Evolutionary conservation across 2,113 vertebrate species (phyloP).

Genomic region (Halcyon malimbica): DNA sequence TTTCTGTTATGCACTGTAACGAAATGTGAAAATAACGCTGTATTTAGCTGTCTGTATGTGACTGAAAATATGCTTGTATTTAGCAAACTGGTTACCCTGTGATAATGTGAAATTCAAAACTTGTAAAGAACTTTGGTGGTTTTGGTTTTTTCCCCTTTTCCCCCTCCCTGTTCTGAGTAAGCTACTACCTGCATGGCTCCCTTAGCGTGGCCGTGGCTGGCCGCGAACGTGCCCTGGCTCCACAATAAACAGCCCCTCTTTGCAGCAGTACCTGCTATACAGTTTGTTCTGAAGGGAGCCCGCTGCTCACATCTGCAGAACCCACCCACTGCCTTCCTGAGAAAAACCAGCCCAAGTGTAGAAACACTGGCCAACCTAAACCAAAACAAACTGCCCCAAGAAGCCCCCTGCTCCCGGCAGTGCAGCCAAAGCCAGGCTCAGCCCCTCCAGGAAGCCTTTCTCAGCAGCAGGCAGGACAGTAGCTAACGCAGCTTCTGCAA

Average conservation of each 20-base stretch:
- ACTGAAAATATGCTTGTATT: slow-evolving; percentile 83
- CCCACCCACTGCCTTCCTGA: neutral
- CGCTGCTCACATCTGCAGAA: neutral
- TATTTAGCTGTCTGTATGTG: slow-evolving; percentile 84
- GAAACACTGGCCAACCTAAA: neutral
- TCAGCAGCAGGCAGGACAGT: neutral
- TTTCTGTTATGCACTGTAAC: slow-evolving; percentile 80
- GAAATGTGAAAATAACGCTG: slow-evolving; percentile 78
- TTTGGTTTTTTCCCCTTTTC: neutral
- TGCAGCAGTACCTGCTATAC: neutral
- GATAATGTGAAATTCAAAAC: slow-evolving; percentile 77
- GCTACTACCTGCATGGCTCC: neutral
- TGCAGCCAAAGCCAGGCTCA: accelerated
- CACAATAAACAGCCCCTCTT: neutral
- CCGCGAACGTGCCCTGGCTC: neutral
- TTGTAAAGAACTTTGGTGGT: slow-evolving; percentile 60
- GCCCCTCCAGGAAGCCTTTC: neutral
- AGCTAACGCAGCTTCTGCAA: neutral
- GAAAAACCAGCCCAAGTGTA: neutral
- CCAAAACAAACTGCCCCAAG: neutral
- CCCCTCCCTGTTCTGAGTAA: neutral
- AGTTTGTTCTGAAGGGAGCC: too few relatives aligned
- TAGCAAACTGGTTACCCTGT: slow-evolving; percentile 82
- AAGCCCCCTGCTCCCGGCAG: accelerated
- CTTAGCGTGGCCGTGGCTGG: neutral